A percentile compares a stretch with the other conserved stretches of the same genome.
phyloP scores from a whole-genome alignment of 1,140 invertebrate species.

The Brachionus plicatilis region DNA sequence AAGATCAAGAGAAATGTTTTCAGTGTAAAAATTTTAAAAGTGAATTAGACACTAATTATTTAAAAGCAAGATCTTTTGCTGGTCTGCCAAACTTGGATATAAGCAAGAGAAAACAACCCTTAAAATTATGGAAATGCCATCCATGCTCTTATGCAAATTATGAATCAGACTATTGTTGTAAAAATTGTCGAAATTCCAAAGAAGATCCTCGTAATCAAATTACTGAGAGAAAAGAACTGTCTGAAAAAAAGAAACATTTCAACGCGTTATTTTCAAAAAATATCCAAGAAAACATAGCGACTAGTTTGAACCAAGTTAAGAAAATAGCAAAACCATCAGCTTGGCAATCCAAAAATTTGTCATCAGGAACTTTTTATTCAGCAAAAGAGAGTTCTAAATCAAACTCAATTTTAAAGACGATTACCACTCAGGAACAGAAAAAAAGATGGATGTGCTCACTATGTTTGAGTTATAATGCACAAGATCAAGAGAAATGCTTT shows the following conservation, averaged over 20 bases:
- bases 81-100: background rate
- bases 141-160: background rate
- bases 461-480: too few relatives aligned
- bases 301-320: background rate
- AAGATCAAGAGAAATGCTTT: too few relatives aligned
- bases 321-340: background rate
- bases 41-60: background rate
- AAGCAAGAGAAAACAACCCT: background rate
- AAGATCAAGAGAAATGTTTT: background rate
- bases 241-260: background rate
- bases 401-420: background rate
- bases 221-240: background rate
- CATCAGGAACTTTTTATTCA: background rate
- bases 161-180: background rate
- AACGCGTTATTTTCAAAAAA: background rate
- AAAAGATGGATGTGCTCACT: too few relatives aligned
- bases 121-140: background rate
- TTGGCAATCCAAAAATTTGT: too few relatives aligned
- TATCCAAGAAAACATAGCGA: background rate
- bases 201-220: background rate
- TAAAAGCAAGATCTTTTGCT: background rate
- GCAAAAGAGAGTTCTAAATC: too few relatives aligned
- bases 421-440: too few relatives aligned
- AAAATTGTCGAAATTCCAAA: background rate
- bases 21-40: background rate